Evolutionary conservation across 2,797 vertebrate genomes (phyloP).

Genomic region (Enteromius afrohamiltoni): DNA sequence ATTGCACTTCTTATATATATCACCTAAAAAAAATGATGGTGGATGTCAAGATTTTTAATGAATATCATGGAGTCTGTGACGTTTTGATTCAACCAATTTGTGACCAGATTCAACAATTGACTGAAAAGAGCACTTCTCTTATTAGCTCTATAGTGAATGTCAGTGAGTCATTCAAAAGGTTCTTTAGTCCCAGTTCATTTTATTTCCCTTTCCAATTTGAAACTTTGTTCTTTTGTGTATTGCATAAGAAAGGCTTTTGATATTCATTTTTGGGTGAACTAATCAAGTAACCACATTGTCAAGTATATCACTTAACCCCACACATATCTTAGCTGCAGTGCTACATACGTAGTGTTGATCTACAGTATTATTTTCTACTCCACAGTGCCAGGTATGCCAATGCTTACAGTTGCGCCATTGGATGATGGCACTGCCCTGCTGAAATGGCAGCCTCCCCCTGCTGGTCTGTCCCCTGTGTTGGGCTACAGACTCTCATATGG

Average conservation of each 20-base stretch:
- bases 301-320: constrained; percentile 2
- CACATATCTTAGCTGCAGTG: neutral
- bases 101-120: neutral
- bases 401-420: constrained; percentile 86
- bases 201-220: neutral
- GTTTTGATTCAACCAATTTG: neutral
- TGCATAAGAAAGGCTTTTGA: neutral
- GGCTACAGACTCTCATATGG: constrained; percentile 94
- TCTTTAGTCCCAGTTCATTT: neutral
- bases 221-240: neutral
- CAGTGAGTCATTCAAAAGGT: neutral
- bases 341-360: neutral
- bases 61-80: neutral
- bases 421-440: constrained; percentile 87
- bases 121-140: neutral
- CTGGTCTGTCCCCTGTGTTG: constrained; percentile 87
- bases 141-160: neutral
- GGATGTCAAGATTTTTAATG: neutral
- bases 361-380: constrained; percentile 61
- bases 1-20: neutral
- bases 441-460: constrained; percentile 89
- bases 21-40: neutral
- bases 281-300: neutral
- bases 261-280: neutral
- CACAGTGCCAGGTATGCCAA: constrained; percentile 90